phyloP scores from a whole-genome alignment of 2,113 vertebrate species.

The Meles meles region DNA sequence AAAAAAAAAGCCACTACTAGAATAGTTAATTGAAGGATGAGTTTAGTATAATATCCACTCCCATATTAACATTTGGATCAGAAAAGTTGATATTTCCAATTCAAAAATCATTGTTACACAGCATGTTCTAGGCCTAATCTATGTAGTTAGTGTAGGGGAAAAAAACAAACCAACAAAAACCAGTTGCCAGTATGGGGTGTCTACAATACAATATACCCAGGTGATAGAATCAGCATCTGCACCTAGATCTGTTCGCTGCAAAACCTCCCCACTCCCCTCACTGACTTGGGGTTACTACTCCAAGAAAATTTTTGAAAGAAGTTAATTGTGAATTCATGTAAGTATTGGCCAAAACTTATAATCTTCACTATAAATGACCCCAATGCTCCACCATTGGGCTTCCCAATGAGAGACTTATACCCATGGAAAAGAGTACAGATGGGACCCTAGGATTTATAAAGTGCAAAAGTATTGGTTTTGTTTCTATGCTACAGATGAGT shows the following conservation, averaged over 20 bases:
- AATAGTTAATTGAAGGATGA: neutral
- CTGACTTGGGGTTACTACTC: neutral
- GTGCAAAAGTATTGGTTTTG: neutral
- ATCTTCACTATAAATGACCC: neutral
- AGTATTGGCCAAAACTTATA: neutral
- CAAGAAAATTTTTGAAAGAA: neutral
- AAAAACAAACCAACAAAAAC: neutral
- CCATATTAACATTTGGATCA: neutral
- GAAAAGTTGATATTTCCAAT: constrained; percentile 4
- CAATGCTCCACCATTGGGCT: neutral
- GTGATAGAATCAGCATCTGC: neutral
- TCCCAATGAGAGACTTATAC: neutral
- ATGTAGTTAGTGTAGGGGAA: neutral
- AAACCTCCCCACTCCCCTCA: neutral
- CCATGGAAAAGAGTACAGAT: neutral
- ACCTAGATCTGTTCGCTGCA: neutral
- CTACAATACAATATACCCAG: neutral
- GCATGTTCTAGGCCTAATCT: neutral
- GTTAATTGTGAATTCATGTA: neutral
- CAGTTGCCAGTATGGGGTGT: neutral
- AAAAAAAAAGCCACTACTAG: neutral
- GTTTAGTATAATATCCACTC: neutral
- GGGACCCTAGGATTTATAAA: neutral
- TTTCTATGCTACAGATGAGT: neutral
- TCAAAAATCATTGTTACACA: neutral